phyloP scores from a whole-genome alignment of 2,888 invertebrate genomes.

The Cacoxenus indagator region DNA sequence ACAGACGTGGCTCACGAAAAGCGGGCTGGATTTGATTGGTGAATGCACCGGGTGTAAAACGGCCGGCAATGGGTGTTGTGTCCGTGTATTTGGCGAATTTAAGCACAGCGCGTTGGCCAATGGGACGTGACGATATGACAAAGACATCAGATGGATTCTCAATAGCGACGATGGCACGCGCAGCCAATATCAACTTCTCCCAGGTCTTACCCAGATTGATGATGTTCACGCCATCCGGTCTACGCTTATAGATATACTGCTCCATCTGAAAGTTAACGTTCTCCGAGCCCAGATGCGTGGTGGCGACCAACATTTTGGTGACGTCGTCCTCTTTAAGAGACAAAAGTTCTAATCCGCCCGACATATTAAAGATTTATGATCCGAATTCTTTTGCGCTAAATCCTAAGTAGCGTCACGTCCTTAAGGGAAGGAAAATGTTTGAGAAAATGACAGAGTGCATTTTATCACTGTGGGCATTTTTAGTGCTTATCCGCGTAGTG shows the following conservation, averaged over 20 bases:
- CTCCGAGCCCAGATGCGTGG: constrained; percentile 93
- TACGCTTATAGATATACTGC: constrained; percentile 96
- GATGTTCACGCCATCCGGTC: constrained; percentile 93
- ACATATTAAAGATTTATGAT: too few relatives aligned
- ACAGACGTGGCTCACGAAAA: constrained; percentile 96
- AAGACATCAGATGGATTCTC: constrained; percentile 96
- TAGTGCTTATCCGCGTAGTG: too few relatives aligned
- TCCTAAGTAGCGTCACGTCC: too few relatives aligned
- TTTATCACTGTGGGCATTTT: too few relatives aligned
- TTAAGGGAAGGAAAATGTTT: too few relatives aligned
- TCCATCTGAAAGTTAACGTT: constrained; percentile 98
- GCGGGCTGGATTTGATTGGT: constrained; percentile 97
- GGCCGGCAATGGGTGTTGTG: constrained; percentile 97
- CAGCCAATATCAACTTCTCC: constrained; percentile 97
- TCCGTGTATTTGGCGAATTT: constrained; percentile 99
- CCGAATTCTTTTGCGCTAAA: too few relatives aligned
- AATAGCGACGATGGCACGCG: constrained; percentile 97
- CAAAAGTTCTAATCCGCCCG: constrained; percentile 93
- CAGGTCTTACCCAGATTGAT: constrained; percentile 97
- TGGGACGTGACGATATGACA: constrained; percentile 95
- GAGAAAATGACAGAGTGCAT: too few relatives aligned
- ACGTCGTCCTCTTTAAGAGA: constrained; percentile 98
- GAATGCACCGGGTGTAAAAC: constrained; percentile 99
- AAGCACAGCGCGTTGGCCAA: constrained; percentile 96
- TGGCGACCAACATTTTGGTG: constrained; percentile 96